Percentiles rank a stretch among this genome's conserved stretches.
phyloP scores from a whole-genome alignment of 2,888 invertebrate species.

The Trachelus tabidus region DNA sequence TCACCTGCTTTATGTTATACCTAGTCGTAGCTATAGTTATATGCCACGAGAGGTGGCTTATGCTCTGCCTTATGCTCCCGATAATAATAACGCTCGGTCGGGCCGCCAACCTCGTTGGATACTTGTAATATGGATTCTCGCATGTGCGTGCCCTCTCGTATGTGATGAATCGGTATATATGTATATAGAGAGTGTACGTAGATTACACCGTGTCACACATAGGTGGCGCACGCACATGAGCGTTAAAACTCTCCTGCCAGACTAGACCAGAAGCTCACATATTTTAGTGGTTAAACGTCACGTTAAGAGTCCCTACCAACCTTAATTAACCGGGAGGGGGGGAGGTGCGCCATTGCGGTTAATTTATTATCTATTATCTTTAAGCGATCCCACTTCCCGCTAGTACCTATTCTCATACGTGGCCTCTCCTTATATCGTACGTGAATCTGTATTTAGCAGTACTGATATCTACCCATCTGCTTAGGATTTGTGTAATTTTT shows the following conservation, averaged over 20 bases:
- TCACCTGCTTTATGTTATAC: constrained; percentile 47
- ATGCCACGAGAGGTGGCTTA: too few relatives aligned
- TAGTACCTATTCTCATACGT: too few relatives aligned
- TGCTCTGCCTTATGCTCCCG: constrained; percentile 1
- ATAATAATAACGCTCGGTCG: not conserved
- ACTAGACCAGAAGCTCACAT: not conserved
- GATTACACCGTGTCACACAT: not conserved
- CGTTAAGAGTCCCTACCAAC: not conserved
- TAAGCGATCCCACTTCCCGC: not conserved
- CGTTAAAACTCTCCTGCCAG: constrained; percentile 1
- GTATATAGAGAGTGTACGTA: not conserved
- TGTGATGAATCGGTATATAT: too few relatives aligned
- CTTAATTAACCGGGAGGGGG: not conserved
- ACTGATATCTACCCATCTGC: too few relatives aligned
- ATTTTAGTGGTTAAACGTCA: not conserved
- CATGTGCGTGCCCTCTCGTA: too few relatives aligned
- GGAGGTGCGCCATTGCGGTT: not conserved
- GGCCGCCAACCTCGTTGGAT: not conserved
- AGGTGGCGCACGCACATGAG: not conserved
- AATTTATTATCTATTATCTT: not conserved
- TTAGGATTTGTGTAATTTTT: too few relatives aligned
- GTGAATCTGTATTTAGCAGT: too few relatives aligned
- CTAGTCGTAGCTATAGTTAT: too few relatives aligned
- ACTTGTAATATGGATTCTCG: not conserved
- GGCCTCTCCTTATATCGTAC: too few relatives aligned